These are phyloP conservation scores for Tetramorium simillimum DNA, from an alignment of 1,140 invertebrate species.

Conservation along the genomic window DNA sequence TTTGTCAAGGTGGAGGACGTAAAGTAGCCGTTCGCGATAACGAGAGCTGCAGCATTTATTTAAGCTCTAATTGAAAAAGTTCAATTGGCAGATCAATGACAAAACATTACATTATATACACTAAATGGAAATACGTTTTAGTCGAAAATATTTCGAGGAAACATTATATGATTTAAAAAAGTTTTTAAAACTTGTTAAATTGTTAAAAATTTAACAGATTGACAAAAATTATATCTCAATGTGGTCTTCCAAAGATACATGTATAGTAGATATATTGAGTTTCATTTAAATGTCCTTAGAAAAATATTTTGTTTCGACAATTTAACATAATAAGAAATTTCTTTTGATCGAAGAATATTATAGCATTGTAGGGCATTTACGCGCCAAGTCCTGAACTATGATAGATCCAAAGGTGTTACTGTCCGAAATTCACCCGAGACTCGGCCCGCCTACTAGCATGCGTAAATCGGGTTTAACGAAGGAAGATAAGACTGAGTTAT, in stretches of 20 bases:
- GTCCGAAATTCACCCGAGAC: background rate
- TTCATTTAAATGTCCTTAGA: background rate
- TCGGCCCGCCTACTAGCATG: background rate
- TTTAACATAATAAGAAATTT: background rate
- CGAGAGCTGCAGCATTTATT: conserved; percentile 10
- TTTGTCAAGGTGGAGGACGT: background rate
- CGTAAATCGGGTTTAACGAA: conserved; percentile 51
- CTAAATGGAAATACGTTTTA: background rate
- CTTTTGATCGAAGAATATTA: too few species aligned
- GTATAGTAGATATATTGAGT: background rate
- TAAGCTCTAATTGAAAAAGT: background rate
- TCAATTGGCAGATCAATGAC: background rate
- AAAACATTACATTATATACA: background rate
- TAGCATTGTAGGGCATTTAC: background rate
- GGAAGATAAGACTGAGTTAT: conserved; percentile 47
- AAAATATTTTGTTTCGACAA: background rate
- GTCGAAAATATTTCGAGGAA: background rate
- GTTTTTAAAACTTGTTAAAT: background rate
- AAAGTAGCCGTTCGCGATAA: background rate
- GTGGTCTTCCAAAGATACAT: background rate
- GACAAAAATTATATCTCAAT: background rate
- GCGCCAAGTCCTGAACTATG: background rate
- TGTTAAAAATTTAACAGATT: background rate
- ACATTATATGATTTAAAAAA: background rate
- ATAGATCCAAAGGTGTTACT: background rate